Percentiles rank a stretch among this genome's conserved stretches.
Evolutionary conservation across 30 jellyfish, hydroid and myxozoan genomes (phyloP).

Genomic region (Hydra vulgaris): DNA sequence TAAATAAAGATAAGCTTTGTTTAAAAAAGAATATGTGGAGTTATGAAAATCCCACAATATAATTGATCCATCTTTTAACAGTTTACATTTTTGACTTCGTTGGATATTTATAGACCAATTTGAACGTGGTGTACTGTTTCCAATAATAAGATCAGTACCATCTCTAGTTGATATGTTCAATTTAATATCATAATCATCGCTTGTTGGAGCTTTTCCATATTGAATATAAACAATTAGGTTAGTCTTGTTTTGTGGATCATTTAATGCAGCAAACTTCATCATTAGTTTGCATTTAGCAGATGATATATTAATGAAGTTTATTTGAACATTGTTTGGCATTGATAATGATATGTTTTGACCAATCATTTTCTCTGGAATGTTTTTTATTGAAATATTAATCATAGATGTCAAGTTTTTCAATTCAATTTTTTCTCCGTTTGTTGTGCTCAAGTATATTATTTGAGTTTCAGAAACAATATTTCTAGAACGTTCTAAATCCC

Average conservation of each 20-base stretch:
- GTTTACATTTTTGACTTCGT: background rate
- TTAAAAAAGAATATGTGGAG: conserved; percentile 39
- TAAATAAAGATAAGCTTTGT: conserved; percentile 30
- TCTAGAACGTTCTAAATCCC: conserved; percentile 14
- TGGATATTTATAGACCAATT: background rate
- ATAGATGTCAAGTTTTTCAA: background rate
- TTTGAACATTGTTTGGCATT: conserved; percentile 12
- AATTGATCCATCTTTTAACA: conserved; percentile 50
- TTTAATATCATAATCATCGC: conserved; percentile 36
- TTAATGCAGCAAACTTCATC: conserved; percentile 18
- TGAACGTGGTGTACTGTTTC: background rate
- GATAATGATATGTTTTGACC: conserved; percentile 4
- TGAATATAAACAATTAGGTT: conserved; percentile 44
- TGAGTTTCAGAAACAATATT: background rate
- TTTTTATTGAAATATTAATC: conserved; percentile 4
- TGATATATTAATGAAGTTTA: background rate
- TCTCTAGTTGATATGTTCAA: background rate
- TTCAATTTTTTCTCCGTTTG: background rate
- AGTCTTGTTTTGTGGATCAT: conserved; percentile 35
- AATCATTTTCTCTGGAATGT: background rate
- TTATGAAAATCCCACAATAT: conserved; percentile 43
- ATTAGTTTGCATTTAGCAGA: conserved; percentile 8
- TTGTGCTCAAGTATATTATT: background rate
- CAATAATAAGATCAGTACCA: background rate
- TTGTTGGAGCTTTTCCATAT: conserved; percentile 62